Base-by-base conservation (phyloP, 2,888 invertebrate genomes). In the Scaptomyza polygonia region DNA sequence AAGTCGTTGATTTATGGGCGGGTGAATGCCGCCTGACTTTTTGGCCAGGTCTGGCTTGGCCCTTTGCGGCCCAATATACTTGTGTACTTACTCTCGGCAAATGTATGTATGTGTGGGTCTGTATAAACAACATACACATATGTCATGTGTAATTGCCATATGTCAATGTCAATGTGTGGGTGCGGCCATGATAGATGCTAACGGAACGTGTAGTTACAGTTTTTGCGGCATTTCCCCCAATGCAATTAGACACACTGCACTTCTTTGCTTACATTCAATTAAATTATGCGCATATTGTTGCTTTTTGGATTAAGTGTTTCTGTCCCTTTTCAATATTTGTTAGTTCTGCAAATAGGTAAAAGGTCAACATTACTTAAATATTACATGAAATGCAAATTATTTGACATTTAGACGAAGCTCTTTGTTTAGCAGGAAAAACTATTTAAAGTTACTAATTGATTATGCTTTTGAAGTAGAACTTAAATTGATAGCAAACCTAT, bases 141-240 rank as follows among this genome's bases (percentile, higher is more conserved):
- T 64, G 83, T 86, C 82, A 82, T 70, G 78, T 71, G 78, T 86
- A 86, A 83, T 82, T 82, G 86, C 86, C 61, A 82, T 86, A 80
- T 80, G 83, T 82, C 82, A 82, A 80, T 82, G 82, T 82, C 86
- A 82, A 45, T 70, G 67, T 62, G 53, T 39, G 39, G 65, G 53
- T 51, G 49, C 12, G 45, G 44, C 16, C 44, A 30, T 73, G 71
- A 75, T 70, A 45, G 57, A 74, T 71, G 71, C 44, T 30, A 55
- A 36, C 57, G 14, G 36, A 18, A 66, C 52, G 61, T 73, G 66
- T 52, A 53, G 52, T 58, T 58, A 11, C 32, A 40, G 44, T 44
- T 48, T 39, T 47, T 53, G 59, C 16, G 70, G 59, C 5, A 18
- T 8, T 18, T 42, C 18, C 0, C 57, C 36, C 18, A 21, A 62